Evolutionary conservation across 1,140 invertebrate species (phyloP).

Genomic region (Bombus confusus): DNA sequence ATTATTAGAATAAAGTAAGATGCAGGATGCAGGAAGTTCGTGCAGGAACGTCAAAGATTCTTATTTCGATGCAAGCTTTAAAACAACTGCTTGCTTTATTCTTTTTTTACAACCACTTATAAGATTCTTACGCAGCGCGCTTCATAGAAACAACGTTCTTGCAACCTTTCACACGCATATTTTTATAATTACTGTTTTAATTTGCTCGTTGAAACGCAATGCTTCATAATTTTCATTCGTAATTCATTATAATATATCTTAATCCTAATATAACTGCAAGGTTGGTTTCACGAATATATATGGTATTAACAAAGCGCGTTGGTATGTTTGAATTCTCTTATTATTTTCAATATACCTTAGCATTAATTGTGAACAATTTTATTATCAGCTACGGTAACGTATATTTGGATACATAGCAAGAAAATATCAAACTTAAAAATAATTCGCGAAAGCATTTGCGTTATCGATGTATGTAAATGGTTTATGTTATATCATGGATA

Average conservation of each 20-base stretch:
- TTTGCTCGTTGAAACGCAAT: neutral
- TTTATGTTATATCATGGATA: neutral
- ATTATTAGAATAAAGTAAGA: neutral
- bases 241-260: neutral
- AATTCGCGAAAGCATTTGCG: too few relatives aligned
- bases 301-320: neutral
- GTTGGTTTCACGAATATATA: neutral
- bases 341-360: neutral
- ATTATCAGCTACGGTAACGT: neutral
- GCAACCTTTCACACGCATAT: neutral
- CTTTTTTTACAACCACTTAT: too few relatives aligned
- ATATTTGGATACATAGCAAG: neutral
- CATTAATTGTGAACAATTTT: neutral
- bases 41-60: too few relatives aligned
- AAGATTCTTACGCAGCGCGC: too few relatives aligned
- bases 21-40: too few relatives aligned
- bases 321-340: neutral
- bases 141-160: neutral
- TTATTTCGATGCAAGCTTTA: neutral
- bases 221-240: neutral
- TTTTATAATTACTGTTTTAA: neutral
- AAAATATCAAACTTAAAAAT: neutral
- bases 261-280: neutral
- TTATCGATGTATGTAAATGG: neutral
- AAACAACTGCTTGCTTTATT: neutral